Evolutionary conservation across 2,888 invertebrate species (phyloP).

Genomic region (Lutraria lutraria): DNA sequence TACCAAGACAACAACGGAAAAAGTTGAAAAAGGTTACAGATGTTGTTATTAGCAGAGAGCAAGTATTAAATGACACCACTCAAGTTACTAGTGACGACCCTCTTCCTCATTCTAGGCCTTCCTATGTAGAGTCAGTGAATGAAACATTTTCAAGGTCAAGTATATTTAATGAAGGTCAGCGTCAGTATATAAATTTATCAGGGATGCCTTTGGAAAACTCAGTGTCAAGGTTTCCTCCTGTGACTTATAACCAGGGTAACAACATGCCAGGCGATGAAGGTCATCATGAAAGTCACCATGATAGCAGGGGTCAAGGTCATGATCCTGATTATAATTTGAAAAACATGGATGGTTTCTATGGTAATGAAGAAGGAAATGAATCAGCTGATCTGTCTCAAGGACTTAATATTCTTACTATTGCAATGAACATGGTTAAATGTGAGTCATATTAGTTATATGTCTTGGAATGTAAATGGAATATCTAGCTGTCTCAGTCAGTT

Average conservation of each 20-base stretch:
- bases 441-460: conserved; percentile 26
- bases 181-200: neutral
- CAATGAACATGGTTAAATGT: conserved; percentile 54
- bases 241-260: neutral
- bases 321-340: neutral
- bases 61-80: neutral
- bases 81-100: neutral
- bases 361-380: conserved; percentile 30
- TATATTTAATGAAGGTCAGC: neutral
- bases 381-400: conserved; percentile 44
- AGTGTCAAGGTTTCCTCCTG: neutral
- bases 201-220: conserved; percentile 12
- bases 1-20: conserved; percentile 23
- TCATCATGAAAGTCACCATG: neutral
- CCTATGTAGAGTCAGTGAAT: neutral
- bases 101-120: neutral
- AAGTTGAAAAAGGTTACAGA: neutral
- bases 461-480: neutral
- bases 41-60: neutral
- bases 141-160: neutral
- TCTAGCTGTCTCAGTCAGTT: neutral
- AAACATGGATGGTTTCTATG: conserved; percentile 46
- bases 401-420: conserved; percentile 55
- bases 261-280: neutral
- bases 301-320: neutral